Conservation (phyloP, 2,113 vertebrate species). For the Pelecanus crispus region DNA sequence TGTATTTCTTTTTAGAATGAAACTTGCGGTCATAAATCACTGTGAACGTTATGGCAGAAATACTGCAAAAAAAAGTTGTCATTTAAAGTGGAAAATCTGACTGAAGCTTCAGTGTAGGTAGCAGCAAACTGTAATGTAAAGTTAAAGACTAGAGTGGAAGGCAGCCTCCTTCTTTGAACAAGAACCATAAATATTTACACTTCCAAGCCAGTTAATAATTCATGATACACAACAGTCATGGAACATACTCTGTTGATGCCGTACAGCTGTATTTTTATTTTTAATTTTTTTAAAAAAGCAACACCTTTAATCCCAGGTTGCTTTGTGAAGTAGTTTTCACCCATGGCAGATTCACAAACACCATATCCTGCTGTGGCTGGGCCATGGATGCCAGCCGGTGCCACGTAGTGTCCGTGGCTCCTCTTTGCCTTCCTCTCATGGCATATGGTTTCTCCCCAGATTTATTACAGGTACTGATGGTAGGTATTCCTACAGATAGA, state of each 20-base stretch:
- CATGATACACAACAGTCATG: neutral
- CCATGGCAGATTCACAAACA: fast-evolving
- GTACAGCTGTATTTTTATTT: neutral
- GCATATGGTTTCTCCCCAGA: neutral
- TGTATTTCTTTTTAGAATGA: neutral
- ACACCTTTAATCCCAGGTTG: neutral
- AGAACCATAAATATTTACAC: neutral
- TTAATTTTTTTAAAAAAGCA: neutral
- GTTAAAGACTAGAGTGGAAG: neutral
- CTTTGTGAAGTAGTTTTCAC: neutral
- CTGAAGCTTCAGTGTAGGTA: neutral
- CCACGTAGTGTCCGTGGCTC: fast-evolving
- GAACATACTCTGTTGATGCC: fast-evolving
- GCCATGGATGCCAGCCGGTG: too few relatives aligned
- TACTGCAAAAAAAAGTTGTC: neutral
- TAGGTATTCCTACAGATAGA: neutral
- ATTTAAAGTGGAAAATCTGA: neutral
- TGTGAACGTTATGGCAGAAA: neutral
- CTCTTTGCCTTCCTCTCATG: neutral
- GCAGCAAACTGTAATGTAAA: neutral
- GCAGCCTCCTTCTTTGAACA: neutral
- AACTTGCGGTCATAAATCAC: neutral
- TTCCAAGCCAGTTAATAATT: neutral
- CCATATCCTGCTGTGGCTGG: fast-evolving
- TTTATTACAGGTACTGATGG: neutral